phyloP scores from a whole-genome alignment of 2,888 invertebrate genomes.

The Drosophila silvestris region DNA sequence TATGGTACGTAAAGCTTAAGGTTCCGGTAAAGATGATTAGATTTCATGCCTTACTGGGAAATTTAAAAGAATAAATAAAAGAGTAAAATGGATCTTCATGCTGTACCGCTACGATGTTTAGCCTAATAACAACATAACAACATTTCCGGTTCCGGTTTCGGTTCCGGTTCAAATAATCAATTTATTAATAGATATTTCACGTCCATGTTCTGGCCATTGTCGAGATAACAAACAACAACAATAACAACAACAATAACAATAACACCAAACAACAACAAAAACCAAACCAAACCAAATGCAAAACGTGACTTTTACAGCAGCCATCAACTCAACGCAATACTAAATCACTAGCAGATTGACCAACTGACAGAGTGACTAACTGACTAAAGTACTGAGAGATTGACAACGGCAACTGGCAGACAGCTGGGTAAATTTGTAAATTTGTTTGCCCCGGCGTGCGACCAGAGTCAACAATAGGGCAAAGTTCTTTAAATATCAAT shows the following conservation, averaged over 20 bases:
- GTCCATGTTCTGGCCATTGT: background rate
- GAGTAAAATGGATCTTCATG: background rate
- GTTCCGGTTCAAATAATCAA: background rate
- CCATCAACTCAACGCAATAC: conserved; percentile 58
- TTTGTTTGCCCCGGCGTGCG: conserved; percentile 61
- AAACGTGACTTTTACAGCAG: conserved; percentile 68
- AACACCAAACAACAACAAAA: background rate
- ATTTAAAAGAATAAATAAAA: background rate
- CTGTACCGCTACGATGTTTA: background rate
- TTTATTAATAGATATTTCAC: background rate
- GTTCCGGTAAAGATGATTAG: background rate
- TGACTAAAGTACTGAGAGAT: conserved; percentile 5
- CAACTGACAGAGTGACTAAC: conserved; percentile 1
- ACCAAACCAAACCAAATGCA: conserved; percentile 17
- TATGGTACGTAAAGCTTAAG: background rate
- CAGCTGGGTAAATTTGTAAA: conserved; percentile 47
- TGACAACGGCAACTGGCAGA: conserved; percentile 1
- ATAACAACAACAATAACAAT: background rate
- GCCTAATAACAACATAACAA: background rate
- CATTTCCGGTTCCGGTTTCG: background rate
- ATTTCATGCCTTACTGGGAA: background rate
- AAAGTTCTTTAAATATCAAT: conserved; percentile 52
- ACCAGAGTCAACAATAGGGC: conserved; percentile 61
- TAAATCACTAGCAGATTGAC: conserved; percentile 14
- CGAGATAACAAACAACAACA: background rate